phyloP scores from a whole-genome alignment of 2,113 vertebrate species.

The Zeus faber region DNA sequence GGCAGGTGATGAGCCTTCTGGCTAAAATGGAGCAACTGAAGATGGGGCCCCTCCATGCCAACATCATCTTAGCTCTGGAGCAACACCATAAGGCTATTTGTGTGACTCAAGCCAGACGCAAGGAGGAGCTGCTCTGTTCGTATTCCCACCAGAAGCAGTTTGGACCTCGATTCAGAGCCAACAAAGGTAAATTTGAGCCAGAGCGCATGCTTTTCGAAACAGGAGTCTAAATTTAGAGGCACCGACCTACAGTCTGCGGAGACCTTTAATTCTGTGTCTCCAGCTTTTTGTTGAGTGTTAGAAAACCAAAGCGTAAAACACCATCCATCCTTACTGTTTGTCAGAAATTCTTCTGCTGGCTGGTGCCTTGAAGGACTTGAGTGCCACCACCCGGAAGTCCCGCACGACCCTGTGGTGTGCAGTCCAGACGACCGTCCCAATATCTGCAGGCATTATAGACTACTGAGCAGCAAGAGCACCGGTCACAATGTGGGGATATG shows the following conservation, averaged over 20 bases:
- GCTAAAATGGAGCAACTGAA: conserved; percentile 63
- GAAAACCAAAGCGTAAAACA: neutral
- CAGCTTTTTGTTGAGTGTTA: too few relatives aligned
- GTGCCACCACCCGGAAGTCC: conserved; percentile 61
- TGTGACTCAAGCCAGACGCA: conserved; percentile 53
- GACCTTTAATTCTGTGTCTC: too few relatives aligned
- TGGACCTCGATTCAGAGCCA: conserved; percentile 46
- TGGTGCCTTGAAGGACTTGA: conserved; percentile 65
- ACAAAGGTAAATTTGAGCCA: conserved; percentile 68
- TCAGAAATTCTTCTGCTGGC: conserved; percentile 62
- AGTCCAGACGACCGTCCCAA: conserved; percentile 65
- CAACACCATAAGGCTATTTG: conserved; percentile 64
- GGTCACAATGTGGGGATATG: conserved; percentile 28
- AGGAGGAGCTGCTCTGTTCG: conserved; percentile 51
- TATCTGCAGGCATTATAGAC: conserved; percentile 30
- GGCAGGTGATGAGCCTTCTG: conserved; percentile 69
- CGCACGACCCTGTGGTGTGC: conserved; percentile 72
- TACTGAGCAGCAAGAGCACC: conserved; percentile 6
- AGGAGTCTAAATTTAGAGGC: too few relatives aligned
- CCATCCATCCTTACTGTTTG: neutral
- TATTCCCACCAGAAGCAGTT: conserved; percentile 58
- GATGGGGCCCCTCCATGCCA: conserved; percentile 52
- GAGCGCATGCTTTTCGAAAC: too few relatives aligned
- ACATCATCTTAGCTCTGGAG: conserved; percentile 60
- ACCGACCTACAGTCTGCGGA: too few relatives aligned